Conservation (phyloP, 2,888 invertebrate genomes). For the Pteria penguin region DNA sequence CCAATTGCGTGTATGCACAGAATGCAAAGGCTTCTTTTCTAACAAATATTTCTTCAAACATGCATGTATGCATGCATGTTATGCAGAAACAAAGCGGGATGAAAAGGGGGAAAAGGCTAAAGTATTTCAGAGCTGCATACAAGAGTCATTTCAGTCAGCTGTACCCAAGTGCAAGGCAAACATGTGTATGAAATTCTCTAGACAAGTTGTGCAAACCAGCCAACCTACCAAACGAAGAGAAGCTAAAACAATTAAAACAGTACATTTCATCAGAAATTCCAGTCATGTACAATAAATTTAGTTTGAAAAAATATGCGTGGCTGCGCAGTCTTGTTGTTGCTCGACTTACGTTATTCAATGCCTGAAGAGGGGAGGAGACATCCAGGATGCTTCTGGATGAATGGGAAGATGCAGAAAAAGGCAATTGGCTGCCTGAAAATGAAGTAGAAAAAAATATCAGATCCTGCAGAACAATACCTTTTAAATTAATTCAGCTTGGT, state of each 20-base stretch:
- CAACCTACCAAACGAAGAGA: constrained; percentile 31
- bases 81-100: constrained; percentile 34
- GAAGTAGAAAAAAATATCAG: constrained; percentile 28
- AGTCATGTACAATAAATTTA: constrained; percentile 12
- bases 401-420: constrained; percentile 43
- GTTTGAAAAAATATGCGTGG: constrained; percentile 29
- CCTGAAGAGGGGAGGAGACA: constrained; percentile 45
- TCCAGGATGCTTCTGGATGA: constrained; percentile 36
- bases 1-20: constrained; percentile 22
- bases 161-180: constrained; percentile 23
- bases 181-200: constrained; percentile 23
- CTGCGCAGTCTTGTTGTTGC: constrained; percentile 45
- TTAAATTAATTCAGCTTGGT: constrained; percentile 32
- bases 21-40: constrained; percentile 17
- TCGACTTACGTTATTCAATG: constrained; percentile 46
- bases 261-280: constrained; percentile 34
- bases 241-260: constrained; percentile 22
- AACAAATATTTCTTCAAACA: constrained; percentile 35
- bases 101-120: constrained; percentile 23
- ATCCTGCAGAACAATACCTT: constrained; percentile 34
- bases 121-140: constrained; percentile 13
- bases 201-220: constrained; percentile 32
- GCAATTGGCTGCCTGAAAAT: constrained; percentile 31
- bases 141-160: constrained; percentile 18
- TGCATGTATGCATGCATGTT: constrained; percentile 26